phyloP scores from a whole-genome alignment of 2,797 vertebrate genomes.

The Brachyrhaphis roseni region DNA sequence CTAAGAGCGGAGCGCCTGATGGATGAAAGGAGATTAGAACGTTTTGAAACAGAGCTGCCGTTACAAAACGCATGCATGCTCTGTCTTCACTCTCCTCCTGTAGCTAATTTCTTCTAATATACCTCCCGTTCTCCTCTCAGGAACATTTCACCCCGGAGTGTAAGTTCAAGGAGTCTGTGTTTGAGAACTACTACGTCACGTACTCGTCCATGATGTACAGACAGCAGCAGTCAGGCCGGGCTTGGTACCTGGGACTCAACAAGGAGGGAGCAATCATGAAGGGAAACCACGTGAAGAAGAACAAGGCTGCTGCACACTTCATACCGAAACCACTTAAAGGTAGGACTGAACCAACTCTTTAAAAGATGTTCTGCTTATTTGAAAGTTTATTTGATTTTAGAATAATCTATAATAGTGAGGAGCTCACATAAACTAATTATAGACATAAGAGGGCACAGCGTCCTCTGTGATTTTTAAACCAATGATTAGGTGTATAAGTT shows the following conservation, averaged over 20 bases:
- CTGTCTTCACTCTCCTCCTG: conserved; percentile 18
- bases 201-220: conserved; percentile 99
- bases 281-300: conserved; percentile 99
- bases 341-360: conserved; percentile 55
- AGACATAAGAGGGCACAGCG: not conserved
- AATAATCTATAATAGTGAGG: not conserved
- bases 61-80: conserved; percentile 3
- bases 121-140: conserved; percentile 70
- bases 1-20: conserved; percentile 40
- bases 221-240: conserved; percentile 95
- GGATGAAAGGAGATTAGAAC: conserved; percentile 48
- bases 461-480: not conserved
- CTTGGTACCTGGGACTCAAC: conserved; percentile 98
- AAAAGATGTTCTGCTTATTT: not conserved
- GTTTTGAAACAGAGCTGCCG: conserved; percentile 31
- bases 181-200: conserved; percentile 99
- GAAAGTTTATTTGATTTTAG: no score
- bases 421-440: not conserved
- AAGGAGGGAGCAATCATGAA: conserved; percentile 99
- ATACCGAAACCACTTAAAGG: conserved; percentile 99
- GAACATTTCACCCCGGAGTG: conserved; percentile 99
- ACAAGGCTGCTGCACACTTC: conserved; percentile 97
- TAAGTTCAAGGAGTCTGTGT: conserved; percentile 99
- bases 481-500: not conserved
- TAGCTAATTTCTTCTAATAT: conserved; percentile 39